Percentiles rank a stretch among this genome's conserved stretches.
phyloP scores from a whole-genome alignment of 1,140 invertebrate genomes.

The Trinorchestia longiramus region DNA sequence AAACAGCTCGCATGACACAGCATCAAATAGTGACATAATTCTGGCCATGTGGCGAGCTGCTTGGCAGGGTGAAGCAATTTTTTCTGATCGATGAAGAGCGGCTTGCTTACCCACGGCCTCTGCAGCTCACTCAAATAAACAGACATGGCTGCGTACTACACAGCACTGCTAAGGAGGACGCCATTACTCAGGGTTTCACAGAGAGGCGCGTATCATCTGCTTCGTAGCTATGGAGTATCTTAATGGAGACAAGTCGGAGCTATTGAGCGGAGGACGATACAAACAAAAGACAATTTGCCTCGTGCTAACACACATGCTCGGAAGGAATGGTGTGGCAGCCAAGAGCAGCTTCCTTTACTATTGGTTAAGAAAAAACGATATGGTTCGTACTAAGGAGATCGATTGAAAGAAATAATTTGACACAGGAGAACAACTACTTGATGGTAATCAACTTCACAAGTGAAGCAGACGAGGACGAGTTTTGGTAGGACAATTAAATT shows the following conservation, averaged over 20 bases:
- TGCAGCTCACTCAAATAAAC: slow-evolving; percentile 1
- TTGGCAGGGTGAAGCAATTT: slow-evolving; percentile 20
- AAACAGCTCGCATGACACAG: neutral
- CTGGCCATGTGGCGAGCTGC: slow-evolving; percentile 22
- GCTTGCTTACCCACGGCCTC: slow-evolving; percentile 43
- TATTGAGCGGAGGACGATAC: neutral
- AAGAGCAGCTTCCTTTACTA: neutral
- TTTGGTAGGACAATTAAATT: neutral
- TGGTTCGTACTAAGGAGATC: neutral
- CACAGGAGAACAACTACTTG: neutral
- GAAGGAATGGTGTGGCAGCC: neutral
- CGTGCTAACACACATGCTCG: neutral
- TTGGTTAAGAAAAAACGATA: neutral
- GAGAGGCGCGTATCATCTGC: neutral
- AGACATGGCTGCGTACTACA: slow-evolving; percentile 1
- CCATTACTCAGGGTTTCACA: neutral
- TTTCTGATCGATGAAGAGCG: slow-evolving; percentile 46
- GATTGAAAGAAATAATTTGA: neutral
- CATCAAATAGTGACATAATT: slow-evolving; percentile 34
- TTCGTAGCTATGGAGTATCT: neutral
- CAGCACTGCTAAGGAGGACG: neutral
- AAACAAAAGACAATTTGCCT: neutral
- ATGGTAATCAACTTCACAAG: neutral
- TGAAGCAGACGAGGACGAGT: neutral
- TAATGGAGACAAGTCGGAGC: neutral